Conservation (phyloP, 2,113 vertebrate species). For the Varanus salvator region DNA sequence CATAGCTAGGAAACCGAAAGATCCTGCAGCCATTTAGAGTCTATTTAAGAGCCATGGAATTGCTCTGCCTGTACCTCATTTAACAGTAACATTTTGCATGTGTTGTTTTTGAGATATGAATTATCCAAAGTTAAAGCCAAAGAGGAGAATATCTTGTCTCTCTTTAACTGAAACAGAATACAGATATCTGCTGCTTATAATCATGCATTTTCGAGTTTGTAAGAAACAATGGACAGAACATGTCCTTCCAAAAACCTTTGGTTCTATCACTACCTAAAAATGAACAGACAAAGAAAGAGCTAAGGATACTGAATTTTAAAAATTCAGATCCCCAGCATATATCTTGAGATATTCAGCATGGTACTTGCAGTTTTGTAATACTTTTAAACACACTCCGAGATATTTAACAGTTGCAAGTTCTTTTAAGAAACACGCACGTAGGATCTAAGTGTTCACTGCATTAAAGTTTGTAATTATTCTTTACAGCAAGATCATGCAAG, state of each 20-base stretch:
- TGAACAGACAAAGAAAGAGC: not conserved
- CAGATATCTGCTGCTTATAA: not conserved
- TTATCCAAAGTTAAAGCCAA: not conserved
- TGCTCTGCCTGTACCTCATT: not conserved
- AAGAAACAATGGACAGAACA: not conserved
- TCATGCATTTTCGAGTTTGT: not conserved
- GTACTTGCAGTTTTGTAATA: slow-evolving; percentile 15
- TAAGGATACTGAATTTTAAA: not conserved
- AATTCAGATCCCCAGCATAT: slow-evolving; percentile 29
- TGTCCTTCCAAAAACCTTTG: not conserved
- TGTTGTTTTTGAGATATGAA: not conserved
- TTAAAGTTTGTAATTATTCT: slow-evolving; percentile 65
- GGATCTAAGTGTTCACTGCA: slow-evolving; percentile 56
- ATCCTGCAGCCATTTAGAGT: no score
- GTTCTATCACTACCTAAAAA: not conserved
- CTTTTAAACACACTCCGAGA: slow-evolving; percentile 56
- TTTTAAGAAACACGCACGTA: slow-evolving; percentile 49
- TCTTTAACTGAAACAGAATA: not conserved
- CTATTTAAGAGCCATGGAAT: no score
- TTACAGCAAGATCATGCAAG: slow-evolving; percentile 67
- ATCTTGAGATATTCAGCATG: slow-evolving; percentile 27
- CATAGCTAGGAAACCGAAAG: no score
- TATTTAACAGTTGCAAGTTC: slow-evolving; percentile 57
- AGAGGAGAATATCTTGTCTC: not conserved
- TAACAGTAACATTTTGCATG: not conserved